Base-by-base conservation (phyloP, 35 echinoderm and acorn worm species). In the Anneissia japonica region DNA sequence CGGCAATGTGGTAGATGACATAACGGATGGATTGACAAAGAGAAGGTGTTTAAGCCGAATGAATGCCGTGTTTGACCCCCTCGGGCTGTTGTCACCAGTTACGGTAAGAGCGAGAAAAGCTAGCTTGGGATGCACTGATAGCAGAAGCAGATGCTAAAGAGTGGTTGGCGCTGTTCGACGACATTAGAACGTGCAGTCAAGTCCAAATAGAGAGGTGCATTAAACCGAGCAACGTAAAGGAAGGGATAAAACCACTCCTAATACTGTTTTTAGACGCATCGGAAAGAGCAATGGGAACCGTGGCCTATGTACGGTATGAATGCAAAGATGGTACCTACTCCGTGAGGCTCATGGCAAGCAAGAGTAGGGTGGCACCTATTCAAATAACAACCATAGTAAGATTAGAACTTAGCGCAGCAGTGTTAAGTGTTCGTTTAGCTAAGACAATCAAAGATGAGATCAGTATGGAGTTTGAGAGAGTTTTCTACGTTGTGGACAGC, bases 181-280 rank as follows among this genome's bases (percentile, higher is more conserved):
- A 82, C 12, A 35, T 92, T 55, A 36, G 30, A 82, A 37, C 37
- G 31, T 33, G 30, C 14, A 2, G 36, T 32, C 17, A 82, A 16
- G 12, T 87, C 9, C 21, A 81, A 46, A 82, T 92, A 30, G 31
- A 28, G 14, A 23, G 90, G 23, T 92, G 90, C 72, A 38, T 87
- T 13, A 92, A 84, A 38, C 90, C 90, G 10, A 16, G 4, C 16
- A n/a, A 79, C 31, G 76, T 32, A 13, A 77, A 75, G 19, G 13
- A 34, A n/a, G 28, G 35, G 16, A 45, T 81, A 11, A 31, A 41
- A 72, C 84, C 83, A 0, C 73, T 28, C 4, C 35, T 91, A 21
- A 26, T 81, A 0, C 72, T 86, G 37, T 87, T 92, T 75, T 92
- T 78, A 11, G 84, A 92, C 87, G 90, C 77, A 23, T 92, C 90